Base-by-base conservation (phyloP, 2,797 vertebrate genomes). In the Amniataba percoides region DNA sequence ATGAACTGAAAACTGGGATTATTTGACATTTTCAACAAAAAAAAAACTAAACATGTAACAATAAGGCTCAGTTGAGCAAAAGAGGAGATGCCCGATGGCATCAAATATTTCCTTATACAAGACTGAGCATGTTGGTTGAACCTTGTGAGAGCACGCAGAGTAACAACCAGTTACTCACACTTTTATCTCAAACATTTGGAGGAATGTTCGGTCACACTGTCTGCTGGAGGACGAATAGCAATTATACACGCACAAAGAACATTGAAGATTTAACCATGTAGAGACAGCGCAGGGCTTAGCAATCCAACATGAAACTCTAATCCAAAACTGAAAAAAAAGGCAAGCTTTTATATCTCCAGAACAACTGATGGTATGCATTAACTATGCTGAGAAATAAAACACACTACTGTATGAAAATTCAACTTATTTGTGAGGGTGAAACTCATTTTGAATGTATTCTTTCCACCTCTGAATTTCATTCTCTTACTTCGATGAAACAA, bases 21-120 rank as follows among this genome's bases (percentile, higher is more conserved):
- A 59, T 70, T 57, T 43, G 3, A 6, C 40, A 56, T 18, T 1
- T 40, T 23, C n/a, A 45, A 19, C 23, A n/a, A n/a, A n/a, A n/a
- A n/a, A n/a, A 59, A 46, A 64, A 43, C 21, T 11, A 11, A 6
- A 74, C 55, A 79, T 48, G 18, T 13, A 14, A 58, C 15, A 62
- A 85, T 63, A 63, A 63, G 60, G 51, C 18, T 45, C 43, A 46
- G 69, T 64, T 15, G 2, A 43, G 68, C 51, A 36, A 31, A 31
- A 31, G 49, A 53, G 23, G 23, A 59, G 48, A 80, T 56, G 48
- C 39, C 52, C 16, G 23, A 64, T 48, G 45, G 76, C 58, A 77
- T 88, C 73, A 83, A 88, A 90, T 90, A 87, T 89, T 88, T 92
- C 71, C 58, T 36, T 10, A 25, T 82, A 80, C 90, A 92, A 91